Conservation (phyloP, 2,888 invertebrate genomes). For the Drosophila melanosoma region DNA sequence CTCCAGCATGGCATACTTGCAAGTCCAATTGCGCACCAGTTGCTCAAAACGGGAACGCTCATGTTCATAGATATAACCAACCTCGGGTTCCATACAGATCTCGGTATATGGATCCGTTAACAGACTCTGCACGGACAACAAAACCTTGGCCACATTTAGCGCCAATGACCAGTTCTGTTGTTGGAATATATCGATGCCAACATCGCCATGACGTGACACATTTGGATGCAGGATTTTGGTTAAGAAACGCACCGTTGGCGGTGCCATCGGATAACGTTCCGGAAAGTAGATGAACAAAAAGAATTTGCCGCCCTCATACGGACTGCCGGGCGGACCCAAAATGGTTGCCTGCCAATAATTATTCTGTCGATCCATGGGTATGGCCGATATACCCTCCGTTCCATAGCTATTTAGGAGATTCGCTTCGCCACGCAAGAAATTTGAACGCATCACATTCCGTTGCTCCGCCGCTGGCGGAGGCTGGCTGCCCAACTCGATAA, state of each 20-base stretch:
- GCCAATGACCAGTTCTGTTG: conserved; percentile 98
- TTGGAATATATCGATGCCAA: conserved; percentile 97
- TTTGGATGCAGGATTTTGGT: conserved; percentile 98
- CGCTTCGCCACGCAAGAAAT: conserved; percentile 92
- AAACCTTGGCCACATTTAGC: conserved; percentile 94
- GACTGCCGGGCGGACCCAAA: conserved; percentile 95
- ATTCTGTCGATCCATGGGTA: conserved; percentile 84
- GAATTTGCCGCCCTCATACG: conserved; percentile 97
- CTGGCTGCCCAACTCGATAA: conserved; percentile 93
- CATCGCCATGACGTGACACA: conserved; percentile 97
- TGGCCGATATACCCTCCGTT: conserved; percentile 85
- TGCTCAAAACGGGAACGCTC: conserved; percentile 91
- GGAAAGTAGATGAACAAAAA: conserved; percentile 96
- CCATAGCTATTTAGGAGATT: conserved; percentile 83
- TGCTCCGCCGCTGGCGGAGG: conserved; percentile 88
- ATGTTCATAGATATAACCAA: conserved; percentile 91
- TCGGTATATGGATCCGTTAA: conserved; percentile 95
- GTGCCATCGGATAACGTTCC: conserved; percentile 94
- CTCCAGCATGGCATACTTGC: conserved; percentile 95
- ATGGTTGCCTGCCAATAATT: conserved; percentile 97
- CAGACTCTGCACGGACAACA: conserved; percentile 94
- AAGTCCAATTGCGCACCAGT: conserved; percentile 94
- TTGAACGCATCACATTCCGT: conserved; percentile 93
- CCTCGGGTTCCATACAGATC: conserved; percentile 95
- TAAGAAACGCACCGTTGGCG: conserved; percentile 95